These are phyloP conservation scores for Peromyscus attwateri DNA, from an alignment of 2,797 vertebrate genomes.

Conservation along the genomic window DNA sequence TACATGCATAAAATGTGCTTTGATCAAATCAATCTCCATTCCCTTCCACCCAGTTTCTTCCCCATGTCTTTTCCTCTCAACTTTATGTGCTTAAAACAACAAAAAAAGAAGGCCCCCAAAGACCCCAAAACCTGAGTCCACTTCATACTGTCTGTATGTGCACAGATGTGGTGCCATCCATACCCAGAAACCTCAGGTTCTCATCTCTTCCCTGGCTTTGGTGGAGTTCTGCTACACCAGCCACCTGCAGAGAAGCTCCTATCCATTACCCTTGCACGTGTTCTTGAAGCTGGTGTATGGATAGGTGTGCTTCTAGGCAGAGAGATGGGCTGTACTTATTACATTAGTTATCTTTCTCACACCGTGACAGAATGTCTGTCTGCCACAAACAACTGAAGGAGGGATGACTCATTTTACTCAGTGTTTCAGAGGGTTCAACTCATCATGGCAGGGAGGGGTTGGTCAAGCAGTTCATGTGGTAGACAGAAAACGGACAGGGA, in stretches of 20 bases:
- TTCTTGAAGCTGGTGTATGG: not conserved
- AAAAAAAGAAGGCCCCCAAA: no score
- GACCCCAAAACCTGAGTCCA: not conserved
- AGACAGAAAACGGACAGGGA: not conserved
- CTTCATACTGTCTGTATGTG: not conserved
- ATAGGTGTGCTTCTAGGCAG: not conserved
- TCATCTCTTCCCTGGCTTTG: not conserved
- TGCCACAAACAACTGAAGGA: not conserved
- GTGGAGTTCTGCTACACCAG: not conserved
- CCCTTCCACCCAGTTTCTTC: no score
- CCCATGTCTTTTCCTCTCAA: not conserved
- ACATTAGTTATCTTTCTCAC: not conserved
- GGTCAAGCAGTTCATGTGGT: not conserved
- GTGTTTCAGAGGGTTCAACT: not conserved
- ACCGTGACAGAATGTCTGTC: not conserved
- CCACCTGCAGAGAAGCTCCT: not conserved
- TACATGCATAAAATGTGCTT: not conserved
- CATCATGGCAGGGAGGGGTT: not conserved
- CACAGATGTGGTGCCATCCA: not conserved
- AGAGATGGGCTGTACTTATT: not conserved
- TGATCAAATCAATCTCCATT: not conserved
- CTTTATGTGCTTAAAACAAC: not conserved
- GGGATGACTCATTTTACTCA: not conserved
- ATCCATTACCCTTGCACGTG: rapidly evolving
- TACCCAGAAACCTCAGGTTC: not conserved